phyloP scores from a whole-genome alignment of 2,888 invertebrate genomes.

The Drosophila leonis region DNA sequence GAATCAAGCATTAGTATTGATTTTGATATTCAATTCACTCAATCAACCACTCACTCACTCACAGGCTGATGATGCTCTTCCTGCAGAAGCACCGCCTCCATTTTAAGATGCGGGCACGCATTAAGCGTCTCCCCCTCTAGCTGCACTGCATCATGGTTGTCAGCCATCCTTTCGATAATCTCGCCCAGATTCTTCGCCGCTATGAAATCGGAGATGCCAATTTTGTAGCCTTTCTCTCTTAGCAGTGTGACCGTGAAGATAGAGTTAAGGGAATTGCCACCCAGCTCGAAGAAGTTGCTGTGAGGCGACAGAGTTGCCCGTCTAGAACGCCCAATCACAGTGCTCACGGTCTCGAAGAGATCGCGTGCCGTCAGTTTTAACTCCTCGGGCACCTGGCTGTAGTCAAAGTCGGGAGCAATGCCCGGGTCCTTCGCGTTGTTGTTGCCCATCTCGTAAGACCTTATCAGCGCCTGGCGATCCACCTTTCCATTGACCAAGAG shows the following conservation, averaged over 20 bases:
- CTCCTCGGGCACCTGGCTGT: slow-evolving; percentile 87
- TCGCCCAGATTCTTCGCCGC: slow-evolving; percentile 90
- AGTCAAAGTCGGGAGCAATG: slow-evolving; percentile 89
- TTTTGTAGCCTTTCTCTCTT: slow-evolving; percentile 91
- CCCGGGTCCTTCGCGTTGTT: slow-evolving; percentile 86
- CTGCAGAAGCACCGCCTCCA: slow-evolving; percentile 80
- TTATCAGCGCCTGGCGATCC: slow-evolving; percentile 92
- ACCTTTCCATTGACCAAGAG: slow-evolving; percentile 94
- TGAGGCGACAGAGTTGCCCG: slow-evolving; percentile 88
- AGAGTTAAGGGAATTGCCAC: slow-evolving; percentile 95
- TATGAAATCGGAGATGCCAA: slow-evolving; percentile 94
- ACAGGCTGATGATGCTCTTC: slow-evolving; percentile 88
- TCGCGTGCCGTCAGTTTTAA: slow-evolving; percentile 88
- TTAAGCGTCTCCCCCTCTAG: slow-evolving; percentile 82
- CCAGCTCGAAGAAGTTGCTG: slow-evolving; percentile 93
- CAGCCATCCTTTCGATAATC: slow-evolving; percentile 88
- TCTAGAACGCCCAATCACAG: slow-evolving; percentile 89
- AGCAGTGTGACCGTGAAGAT: slow-evolving; percentile 92
- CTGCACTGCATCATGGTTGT: slow-evolving; percentile 70
- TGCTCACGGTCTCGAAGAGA: slow-evolving; percentile 91
- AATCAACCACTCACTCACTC: slow-evolving; percentile 88
- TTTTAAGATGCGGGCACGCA: slow-evolving; percentile 80
- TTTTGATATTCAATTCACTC: no score
- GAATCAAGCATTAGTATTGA: not conserved
- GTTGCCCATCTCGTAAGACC: slow-evolving; percentile 90